These are phyloP conservation scores for Megalops atlanticus DNA, from an alignment of 2,113 vertebrate species.

Conservation along the genomic window DNA sequence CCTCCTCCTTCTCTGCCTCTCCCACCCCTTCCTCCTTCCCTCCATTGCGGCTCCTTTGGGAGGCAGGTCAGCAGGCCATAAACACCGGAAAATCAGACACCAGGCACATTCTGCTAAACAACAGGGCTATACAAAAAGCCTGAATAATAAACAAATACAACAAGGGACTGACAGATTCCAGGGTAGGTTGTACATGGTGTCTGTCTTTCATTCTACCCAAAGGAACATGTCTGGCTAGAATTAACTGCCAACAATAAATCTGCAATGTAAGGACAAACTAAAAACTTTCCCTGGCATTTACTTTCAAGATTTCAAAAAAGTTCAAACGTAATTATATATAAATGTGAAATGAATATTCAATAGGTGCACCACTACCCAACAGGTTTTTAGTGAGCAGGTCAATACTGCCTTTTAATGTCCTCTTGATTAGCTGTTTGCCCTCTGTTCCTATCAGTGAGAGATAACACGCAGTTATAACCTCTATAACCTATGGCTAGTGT, in stretches of 20 bases:
- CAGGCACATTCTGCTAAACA: not conserved
- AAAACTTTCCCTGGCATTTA: not conserved
- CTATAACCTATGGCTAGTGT: too few species aligned
- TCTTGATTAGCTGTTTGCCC: too few species aligned
- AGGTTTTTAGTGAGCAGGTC: too few species aligned
- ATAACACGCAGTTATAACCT: too few species aligned
- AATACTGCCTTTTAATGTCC: too few species aligned
- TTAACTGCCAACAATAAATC: not conserved
- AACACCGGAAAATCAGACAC: not conserved
- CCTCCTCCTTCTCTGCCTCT: slow-evolving; percentile 66
- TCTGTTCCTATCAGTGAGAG: too few species aligned
- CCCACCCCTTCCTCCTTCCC: slow-evolving; percentile 55
- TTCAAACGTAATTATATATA: too few species aligned
- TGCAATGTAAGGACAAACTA: not conserved
- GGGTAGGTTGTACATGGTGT: not conserved
- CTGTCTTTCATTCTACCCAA: not conserved
- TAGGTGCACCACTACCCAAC: too few species aligned
- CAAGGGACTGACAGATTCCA: not conserved
- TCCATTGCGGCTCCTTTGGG: slow-evolving; percentile 57
- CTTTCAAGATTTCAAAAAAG: too few species aligned
- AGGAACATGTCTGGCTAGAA: not conserved
- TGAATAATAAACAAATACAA: too few species aligned
- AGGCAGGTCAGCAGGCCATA: not conserved
- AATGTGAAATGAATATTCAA: too few species aligned
- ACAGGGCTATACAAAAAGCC: too few species aligned